phyloP scores from a whole-genome alignment of 2,888 invertebrate genomes.

The Torymus aiolomorphi region DNA sequence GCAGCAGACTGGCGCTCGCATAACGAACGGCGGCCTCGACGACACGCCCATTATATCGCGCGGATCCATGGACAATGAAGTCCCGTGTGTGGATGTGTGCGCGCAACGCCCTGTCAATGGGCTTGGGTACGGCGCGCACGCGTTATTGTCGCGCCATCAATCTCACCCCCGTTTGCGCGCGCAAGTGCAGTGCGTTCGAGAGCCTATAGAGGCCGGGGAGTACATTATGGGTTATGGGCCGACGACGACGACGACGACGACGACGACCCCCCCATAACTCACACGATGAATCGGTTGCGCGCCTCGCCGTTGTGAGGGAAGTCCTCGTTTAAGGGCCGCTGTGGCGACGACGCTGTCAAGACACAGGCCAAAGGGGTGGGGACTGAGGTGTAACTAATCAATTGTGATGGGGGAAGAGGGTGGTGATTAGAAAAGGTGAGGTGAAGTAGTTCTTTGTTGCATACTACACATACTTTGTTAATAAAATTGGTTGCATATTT shows the following conservation, averaged over 20 bases:
- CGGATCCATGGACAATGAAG: neutral
- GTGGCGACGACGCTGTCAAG: no score
- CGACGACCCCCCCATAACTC: no score
- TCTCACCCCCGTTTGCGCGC: neutral
- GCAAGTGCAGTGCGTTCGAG: neutral
- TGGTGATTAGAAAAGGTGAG: no score
- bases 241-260: neutral
- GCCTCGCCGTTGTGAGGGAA: no score
- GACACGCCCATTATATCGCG: conserved; percentile 10
- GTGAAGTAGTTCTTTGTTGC: no score
- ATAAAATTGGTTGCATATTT: no score
- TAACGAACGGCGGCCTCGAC: neutral
- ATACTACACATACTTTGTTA: no score
- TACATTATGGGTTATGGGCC: neutral
- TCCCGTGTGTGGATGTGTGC: neutral
- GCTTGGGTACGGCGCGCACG: neutral
- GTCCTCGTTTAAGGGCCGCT: no score
- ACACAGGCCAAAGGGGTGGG: no score
- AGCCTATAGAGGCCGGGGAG: neutral
- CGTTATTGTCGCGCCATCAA: conserved; percentile 32
- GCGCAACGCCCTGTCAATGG: neutral
- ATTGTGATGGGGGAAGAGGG: no score
- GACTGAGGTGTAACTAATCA: no score
- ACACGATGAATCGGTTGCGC: no score
- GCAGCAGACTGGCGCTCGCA: neutral